Evolutionary conservation across 2,797 vertebrate genomes (phyloP), one percentile per base, ranked within the genome.

Genomic region (Hafferia zeledoni): DNA sequence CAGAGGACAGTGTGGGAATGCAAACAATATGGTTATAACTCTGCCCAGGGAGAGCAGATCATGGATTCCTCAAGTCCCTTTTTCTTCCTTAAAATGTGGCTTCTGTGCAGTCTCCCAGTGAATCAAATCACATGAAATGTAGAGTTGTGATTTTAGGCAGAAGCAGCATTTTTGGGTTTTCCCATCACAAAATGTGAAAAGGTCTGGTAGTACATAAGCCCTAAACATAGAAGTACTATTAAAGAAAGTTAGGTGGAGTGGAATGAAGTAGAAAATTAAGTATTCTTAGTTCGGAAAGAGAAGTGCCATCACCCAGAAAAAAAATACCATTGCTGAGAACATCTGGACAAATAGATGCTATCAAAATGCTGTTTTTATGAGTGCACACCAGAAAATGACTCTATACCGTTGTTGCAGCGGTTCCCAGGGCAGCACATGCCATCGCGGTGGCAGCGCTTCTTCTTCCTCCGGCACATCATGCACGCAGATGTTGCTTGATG

Each of bases 401-500:
- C 47, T 0, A 2, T 98, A 99, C 99, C 99, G 18, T 99, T 99
- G 86, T 98, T 99, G 97, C 99, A 99, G 97, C 98, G 99, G 96
- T 98, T 99, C 39, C 99, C 99, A 0, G 98, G 98, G 96, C 99
- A 99, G 92, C 99, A 99, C 99, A 99, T 99, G 97, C 98, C 98
- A 4, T 99, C 99, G 96, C 99, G 97, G 63, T 99, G 99, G 95
- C 99, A 99, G 20, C 99, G 99, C 95, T 98, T 99, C 98, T 99
- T 99, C 97, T 98, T 99, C 91, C 99, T 97, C 69, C 99, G 98
- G 91, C 99, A 99, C 91, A 98, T 94, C 96, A 99, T 98, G 97
- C 99, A 99, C 3, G 98, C 98, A 1, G 99, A 98, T 0, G 98
- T 96, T 18, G 98, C 97, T n/a, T 99, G 99, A 22, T 99, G 99